These are phyloP conservation scores for Allophyes oxyacanthae DNA, from an alignment of 2,888 invertebrate species.

Conservation along the genomic window DNA sequence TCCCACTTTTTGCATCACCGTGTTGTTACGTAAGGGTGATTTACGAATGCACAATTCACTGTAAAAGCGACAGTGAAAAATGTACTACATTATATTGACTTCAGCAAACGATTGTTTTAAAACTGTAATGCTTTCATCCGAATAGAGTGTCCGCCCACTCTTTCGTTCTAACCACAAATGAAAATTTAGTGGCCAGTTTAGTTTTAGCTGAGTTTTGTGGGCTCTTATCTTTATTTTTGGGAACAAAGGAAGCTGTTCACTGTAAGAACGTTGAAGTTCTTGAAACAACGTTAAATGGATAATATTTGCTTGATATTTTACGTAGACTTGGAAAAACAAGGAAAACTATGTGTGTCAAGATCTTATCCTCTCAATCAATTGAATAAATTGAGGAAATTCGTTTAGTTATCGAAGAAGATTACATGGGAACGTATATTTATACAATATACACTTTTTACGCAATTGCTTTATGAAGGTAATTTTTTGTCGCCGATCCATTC, in stretches of 20 bases:
- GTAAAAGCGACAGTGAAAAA: constrained; percentile 71
- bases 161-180: constrained; percentile 41
- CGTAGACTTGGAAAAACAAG: constrained; percentile 32
- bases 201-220: constrained; percentile 36
- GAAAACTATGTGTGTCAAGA: constrained; percentile 13
- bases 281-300: constrained; percentile 16
- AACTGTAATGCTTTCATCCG: constrained; percentile 41
- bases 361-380: constrained; percentile 20
- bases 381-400: constrained; percentile 39
- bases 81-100: constrained; percentile 66
- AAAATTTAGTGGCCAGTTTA: constrained; percentile 50
- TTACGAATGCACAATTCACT: constrained; percentile 70
- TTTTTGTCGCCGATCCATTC: too few relatives aligned
- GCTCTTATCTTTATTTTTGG: constrained; percentile 47
- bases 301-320: constrained; percentile 29
- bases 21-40: constrained; percentile 67
- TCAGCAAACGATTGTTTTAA: constrained; percentile 58
- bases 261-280: constrained; percentile 28
- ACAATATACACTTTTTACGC: too few relatives aligned
- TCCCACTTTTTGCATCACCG: constrained; percentile 66
- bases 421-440: neutral
- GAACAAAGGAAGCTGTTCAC: constrained; percentile 40
- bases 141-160: constrained; percentile 28
- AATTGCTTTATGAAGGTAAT: too few relatives aligned
- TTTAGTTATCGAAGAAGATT: constrained; percentile 28